Evolutionary conservation across 2,797 vertebrate species (phyloP), one percentile per base, ranked within the genome.

Genomic region (Podarcis lilfordi): DNA sequence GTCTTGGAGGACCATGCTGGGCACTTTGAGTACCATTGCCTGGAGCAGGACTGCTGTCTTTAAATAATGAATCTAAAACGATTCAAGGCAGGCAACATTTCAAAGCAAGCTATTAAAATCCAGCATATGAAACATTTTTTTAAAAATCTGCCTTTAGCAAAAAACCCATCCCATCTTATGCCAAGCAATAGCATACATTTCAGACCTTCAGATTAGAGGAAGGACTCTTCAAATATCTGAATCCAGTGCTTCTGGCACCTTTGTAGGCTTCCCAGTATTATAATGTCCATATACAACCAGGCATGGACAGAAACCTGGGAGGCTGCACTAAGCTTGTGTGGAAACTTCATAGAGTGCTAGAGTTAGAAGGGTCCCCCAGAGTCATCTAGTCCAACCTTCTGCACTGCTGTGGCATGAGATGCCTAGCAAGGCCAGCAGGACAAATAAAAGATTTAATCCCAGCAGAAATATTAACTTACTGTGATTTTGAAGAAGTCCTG

Each of bases 81-180:
- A 74, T 64, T 77, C 72, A 76, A 55, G 50, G 35, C 15, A 64
- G 17, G 35, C 27, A 76, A 77, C 35, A 40, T 77, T 85, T 77
- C 37, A 77, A 85, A 77, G 76, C 4, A 85, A 85, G 32, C 84
- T n/a, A 64, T 85, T 76, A 85, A 85, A n/a, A 45, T 59, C 29
- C 17, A 43, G 37, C 27, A 77, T 21, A 66, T 21, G 61, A 66
- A 59, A 10, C 8, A 8, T 59, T 61, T 29, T 69, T 27, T 27
- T 8, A 84, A 59, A 74, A 74, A 59, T 27, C 82, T 74, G 21
- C 37, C 50, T 25, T 55, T 55, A 55, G 25, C 21, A 13, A 4
- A 37, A 61, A 61, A 74, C 5, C 13, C 32, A 7, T 61, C 71
- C 83, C 50, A 61, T 37, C 50, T 61, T 59, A 35, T 61, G 35